Evolutionary conservation across 2,113 vertebrate species (phyloP).

Genomic region (Synchiropus splendidus): DNA sequence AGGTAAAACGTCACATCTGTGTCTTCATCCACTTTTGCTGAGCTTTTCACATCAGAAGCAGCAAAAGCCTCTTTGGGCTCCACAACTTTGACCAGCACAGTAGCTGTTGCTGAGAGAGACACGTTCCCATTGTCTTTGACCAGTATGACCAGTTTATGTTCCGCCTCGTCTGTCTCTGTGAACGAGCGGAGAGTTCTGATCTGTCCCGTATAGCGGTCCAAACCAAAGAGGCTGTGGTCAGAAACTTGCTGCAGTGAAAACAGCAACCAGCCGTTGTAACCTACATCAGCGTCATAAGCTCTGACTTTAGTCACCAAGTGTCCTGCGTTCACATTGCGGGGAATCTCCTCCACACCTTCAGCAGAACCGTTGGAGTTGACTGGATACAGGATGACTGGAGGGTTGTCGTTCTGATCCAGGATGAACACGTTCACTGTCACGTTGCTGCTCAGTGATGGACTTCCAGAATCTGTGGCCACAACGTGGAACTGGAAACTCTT

Average conservation of each 20-base stretch:
- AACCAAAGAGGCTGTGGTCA: conserved; percentile 49
- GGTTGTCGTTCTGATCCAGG: conserved; percentile 59
- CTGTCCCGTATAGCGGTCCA: conserved; percentile 56
- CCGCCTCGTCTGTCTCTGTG: conserved; percentile 50
- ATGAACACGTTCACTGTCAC: conserved; percentile 56
- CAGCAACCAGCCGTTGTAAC: conserved; percentile 60
- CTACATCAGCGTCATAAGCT: conserved; percentile 58
- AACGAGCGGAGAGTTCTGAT: conserved; percentile 52
- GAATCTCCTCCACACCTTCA: conserved; percentile 49
- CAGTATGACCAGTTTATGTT: conserved; percentile 35
- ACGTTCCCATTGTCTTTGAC: conserved; percentile 61
- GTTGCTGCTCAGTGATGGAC: conserved; percentile 48
- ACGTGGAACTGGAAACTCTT: conserved; percentile 61
- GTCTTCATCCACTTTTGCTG: conserved; percentile 12
- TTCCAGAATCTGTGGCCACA: conserved; percentile 52
- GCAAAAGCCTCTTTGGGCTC: conserved; percentile 56
- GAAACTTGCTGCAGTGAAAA: conserved; percentile 50
- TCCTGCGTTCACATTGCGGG: conserved; percentile 49
- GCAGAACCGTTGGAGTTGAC: conserved; percentile 53
- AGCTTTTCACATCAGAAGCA: conserved; percentile 41
- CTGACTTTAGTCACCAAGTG: conserved; percentile 58
- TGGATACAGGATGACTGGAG: conserved; percentile 59
- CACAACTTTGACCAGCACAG: conserved; percentile 49
- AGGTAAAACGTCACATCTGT: conserved; percentile 40
- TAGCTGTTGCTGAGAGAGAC: conserved; percentile 54